Percentiles rank a stretch among this genome's conserved stretches.
phyloP scores from a whole-genome alignment of 2,797 vertebrate species.

The Sebastes taczanowskii region DNA sequence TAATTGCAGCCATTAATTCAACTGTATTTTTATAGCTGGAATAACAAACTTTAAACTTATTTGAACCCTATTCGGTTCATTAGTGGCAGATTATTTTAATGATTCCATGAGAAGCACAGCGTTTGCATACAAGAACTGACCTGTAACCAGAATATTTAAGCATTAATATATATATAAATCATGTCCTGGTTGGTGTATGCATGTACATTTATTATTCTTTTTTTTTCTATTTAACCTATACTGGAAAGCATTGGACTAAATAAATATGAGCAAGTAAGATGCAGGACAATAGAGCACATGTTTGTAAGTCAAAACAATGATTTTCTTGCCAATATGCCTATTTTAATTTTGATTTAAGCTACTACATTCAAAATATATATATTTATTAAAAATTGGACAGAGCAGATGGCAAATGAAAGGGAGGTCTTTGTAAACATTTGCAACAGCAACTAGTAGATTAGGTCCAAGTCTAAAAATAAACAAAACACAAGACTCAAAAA shows the following conservation, averaged over 20 bases:
- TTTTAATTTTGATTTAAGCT: slow-evolving; percentile 27
- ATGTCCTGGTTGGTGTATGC: not conserved
- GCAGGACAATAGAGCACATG: slow-evolving; percentile 19
- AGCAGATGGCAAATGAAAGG: slow-evolving; percentile 42
- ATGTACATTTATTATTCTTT: not conserved
- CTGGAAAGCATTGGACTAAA: not conserved
- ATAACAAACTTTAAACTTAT: not conserved
- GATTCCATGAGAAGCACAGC: not conserved
- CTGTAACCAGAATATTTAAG: not conserved
- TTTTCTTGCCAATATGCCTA: slow-evolving; percentile 7
- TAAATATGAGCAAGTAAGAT: not conserved
- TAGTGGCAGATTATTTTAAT: not conserved
- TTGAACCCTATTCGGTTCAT: not conserved
- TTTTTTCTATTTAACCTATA: not conserved
- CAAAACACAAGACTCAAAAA: not conserved
- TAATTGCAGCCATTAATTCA: not conserved
- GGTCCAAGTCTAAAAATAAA: slow-evolving; percentile 33
- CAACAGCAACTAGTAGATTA: not conserved
- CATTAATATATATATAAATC: not conserved
- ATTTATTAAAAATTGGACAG: slow-evolving; percentile 8
- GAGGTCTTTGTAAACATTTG: slow-evolving; percentile 7
- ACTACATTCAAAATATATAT: slow-evolving; percentile 35
- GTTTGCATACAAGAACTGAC: not conserved
- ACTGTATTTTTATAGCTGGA: not conserved
- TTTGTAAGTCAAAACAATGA: not conserved